A percentile compares a stretch with the other conserved stretches of the same genome.
Conservation (phyloP, 2,888 invertebrate species). For the Calliphora vomitoria region DNA sequence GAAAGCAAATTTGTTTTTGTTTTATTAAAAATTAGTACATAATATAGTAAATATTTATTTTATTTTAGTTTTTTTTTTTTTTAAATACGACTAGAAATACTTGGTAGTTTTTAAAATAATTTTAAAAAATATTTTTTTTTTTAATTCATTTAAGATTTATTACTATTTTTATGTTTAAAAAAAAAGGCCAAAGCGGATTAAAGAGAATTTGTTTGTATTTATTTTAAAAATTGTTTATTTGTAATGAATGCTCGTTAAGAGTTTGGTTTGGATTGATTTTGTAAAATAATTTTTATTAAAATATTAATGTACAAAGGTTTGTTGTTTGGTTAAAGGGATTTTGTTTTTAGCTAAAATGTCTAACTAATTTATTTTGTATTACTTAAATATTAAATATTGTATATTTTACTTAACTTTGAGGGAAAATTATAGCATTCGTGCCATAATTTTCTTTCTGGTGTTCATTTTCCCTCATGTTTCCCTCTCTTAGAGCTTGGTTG, state of each 20-base stretch:
- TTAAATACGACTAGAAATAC: slow-evolving; percentile 73
- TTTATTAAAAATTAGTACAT: slow-evolving; percentile 35
- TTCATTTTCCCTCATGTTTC: background rate
- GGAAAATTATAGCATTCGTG: no score
- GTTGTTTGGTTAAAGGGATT: background rate
- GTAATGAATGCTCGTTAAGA: slow-evolving; percentile 7
- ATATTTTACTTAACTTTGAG: no score
- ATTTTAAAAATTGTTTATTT: background rate
- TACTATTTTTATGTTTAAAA: background rate
- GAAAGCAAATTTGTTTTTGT: slow-evolving; percentile 4
- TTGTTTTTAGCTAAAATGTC: slow-evolving; percentile 6
- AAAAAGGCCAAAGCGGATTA: slow-evolving; percentile 62
- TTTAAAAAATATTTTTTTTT: slow-evolving; percentile 43
- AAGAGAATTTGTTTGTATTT: slow-evolving; percentile 28
- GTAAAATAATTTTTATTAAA: background rate
- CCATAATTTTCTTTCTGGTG: background rate
- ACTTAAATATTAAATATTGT: background rate
- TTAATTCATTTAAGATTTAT: slow-evolving; percentile 15
- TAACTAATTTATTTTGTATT: background rate
- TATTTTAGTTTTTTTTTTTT: slow-evolving; percentile 2
- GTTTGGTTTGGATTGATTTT: slow-evolving; percentile 31
- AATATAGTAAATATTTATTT: background rate
- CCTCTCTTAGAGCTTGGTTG: slow-evolving; percentile 19
- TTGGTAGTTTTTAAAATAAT: slow-evolving; percentile 55
- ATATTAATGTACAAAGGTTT: background rate